Evolutionary conservation across 1,140 invertebrate genomes (phyloP).

Genomic region (Eriocheir sinensis): DNA sequence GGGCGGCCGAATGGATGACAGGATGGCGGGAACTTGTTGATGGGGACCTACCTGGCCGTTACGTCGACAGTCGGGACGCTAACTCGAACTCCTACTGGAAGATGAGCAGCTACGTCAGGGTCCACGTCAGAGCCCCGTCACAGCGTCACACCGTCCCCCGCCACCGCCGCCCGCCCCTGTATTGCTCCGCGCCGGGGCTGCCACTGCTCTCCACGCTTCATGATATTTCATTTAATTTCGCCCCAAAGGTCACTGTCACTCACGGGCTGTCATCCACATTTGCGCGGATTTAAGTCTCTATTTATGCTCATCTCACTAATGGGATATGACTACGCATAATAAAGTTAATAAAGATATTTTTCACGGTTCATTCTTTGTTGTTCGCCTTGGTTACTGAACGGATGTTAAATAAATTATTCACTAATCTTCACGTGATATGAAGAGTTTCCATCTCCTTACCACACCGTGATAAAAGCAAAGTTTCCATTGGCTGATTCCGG

Average conservation of each 20-base stretch:
- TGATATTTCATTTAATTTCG: constrained; percentile 65
- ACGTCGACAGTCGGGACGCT: constrained; percentile 66
- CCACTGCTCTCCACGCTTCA: constrained; percentile 55
- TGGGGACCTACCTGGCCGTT: constrained; percentile 75
- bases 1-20: constrained; percentile 57
- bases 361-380: background rate
- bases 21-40: constrained; percentile 75
- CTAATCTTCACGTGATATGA: constrained; percentile 43
- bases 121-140: constrained; percentile 75
- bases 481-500: constrained; percentile 48
- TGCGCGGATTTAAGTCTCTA: no score
- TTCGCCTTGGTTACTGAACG: constrained; percentile 32
- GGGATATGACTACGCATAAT: background rate
- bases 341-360: background rate
- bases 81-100: constrained; percentile 76
- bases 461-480: constrained; percentile 6
- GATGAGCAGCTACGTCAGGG: constrained; percentile 75
- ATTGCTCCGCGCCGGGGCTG: constrained; percentile 60
- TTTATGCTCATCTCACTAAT: background rate
- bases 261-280: background rate
- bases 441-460: constrained; percentile 46
- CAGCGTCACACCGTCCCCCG: constrained; percentile 52
- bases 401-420: constrained; percentile 72
- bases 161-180: constrained; percentile 28
- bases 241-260: background rate